These are phyloP conservation scores for Oxycera nigricornis DNA, from an alignment of 2,888 invertebrate genomes.

Conservation along the genomic window DNA sequence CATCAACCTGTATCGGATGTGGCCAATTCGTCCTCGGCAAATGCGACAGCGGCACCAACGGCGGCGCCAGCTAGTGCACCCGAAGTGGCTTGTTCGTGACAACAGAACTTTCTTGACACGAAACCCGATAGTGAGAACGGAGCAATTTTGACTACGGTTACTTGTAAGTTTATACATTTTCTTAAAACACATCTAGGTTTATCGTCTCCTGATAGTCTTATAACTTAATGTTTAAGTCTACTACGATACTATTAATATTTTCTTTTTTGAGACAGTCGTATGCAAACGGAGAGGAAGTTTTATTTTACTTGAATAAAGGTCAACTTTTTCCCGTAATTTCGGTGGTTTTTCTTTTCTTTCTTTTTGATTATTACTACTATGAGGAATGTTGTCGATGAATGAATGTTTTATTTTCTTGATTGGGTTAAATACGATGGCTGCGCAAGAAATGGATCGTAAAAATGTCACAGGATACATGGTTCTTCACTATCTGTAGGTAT, in stretches of 20 bases:
- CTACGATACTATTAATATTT: background rate
- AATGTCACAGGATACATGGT: too few species aligned
- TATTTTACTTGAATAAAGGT: slow-evolving; percentile 36
- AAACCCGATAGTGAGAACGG: slow-evolving; percentile 46
- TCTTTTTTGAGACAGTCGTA: slow-evolving; percentile 19
- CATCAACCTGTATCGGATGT: background rate
- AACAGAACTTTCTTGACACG: slow-evolving; percentile 49
- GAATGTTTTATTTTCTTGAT: background rate
- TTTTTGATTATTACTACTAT: background rate
- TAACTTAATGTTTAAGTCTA: background rate
- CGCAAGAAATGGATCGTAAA: too few species aligned
- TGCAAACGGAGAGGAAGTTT: slow-evolving; percentile 12
- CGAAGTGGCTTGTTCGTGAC: slow-evolving; percentile 62
- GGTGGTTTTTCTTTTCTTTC: slow-evolving; percentile 17
- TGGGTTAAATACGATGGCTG: too few species aligned
- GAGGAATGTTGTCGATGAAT: too few species aligned
- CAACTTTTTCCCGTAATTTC: slow-evolving; percentile 15
- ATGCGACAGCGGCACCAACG: slow-evolving; percentile 45
- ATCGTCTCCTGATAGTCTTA: background rate
- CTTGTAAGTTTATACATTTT: slow-evolving; percentile 58
- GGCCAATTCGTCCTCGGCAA: slow-evolving; percentile 17
- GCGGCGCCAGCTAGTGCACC: slow-evolving; percentile 51
- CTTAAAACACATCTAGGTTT: background rate
- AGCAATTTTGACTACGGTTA: slow-evolving; percentile 59
- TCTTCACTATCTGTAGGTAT: too few species aligned